Evolutionary conservation across 2,797 vertebrate genomes (phyloP), one percentile per base, ranked within the genome.

Genomic region (Erethizon dorsatum): DNA sequence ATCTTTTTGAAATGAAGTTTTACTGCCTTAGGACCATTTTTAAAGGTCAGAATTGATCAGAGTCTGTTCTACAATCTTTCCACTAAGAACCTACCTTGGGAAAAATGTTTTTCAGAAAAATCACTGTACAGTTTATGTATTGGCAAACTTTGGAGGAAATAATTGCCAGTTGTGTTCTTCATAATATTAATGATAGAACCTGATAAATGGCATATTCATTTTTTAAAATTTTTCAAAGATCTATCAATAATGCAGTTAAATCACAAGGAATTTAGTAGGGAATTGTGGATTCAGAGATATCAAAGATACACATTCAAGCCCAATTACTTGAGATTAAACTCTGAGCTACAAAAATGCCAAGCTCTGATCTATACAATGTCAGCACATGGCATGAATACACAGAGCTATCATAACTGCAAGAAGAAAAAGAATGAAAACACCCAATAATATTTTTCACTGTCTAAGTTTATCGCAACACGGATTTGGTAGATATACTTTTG

Each of bases 11-110:
- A 89, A 94, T 65, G n/a, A 12, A 84, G 77, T 33, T 56, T 69
- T 37, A 78, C 63, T 92, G 59, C 13, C 79, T 83, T 75, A 15
- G 11, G 71, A 56, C 56, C 17, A 41, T 54, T 73, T 97, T 79
- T 63, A 86, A 94, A 90, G 57, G 90, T 91, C 63, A 95, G 4
- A 89, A 83, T 41, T 83, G 31, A n/a, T 86, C 67, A 45, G 28
- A 28, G 12, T 56, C 54, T 87, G 28, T 45, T 92, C 75, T 63
- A 57, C 24, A 88, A 90, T 52, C 83, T n/a, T 88, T 82, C 47
- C 82, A 78, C 59, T 79, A 90, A 88, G 69, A 95, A 90, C 87
- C 24, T 88, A 47, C 26, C n/a, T 89, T 28, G 22, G 24, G 10
- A 37, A 85, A 75, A 83, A 28, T 61, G 0, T 3, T 90, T 93